Evolutionary conservation across 2,113 vertebrate species (phyloP), one percentile per base, ranked within the genome.

Genomic region (Uria lomvia): DNA sequence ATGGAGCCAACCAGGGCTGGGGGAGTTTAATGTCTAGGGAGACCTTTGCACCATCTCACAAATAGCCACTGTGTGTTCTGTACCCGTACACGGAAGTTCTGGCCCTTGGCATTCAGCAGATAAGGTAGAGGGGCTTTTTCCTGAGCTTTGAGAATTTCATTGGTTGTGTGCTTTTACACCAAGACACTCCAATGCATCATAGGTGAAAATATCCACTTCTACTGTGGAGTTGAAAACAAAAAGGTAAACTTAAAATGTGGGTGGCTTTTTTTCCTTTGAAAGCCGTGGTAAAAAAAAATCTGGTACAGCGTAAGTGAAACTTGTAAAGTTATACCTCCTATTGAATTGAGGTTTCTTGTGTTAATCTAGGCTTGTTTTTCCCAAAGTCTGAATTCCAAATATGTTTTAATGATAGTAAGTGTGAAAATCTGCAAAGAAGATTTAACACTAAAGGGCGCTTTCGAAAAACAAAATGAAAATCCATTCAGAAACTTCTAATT

Each of bases 401-500:
- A 26, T 3, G 5, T 78, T 94, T 76, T 71, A 88, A 32, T 86
- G 56, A 53, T 58, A 52, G 34, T 34, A 68, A 62, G 26, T 81
- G 43, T 80, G 34, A 84, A 92, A 91, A 68, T 94, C 40, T 82
- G 50, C 52, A 55, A 47, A 79, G 63, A 59, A 68, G 30, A 52
- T 77, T 47, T 67, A 43, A 95, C 95, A 82, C 18, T 43, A 65
- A 65, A 84, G n/a, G 32, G 2, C 0, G 0, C 30, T 73, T 50
- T 79, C 21, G 47, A 45, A 75, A 55, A 38, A 49, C 21, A 59
- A 60, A 38, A 89, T 43, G 6, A 76, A 50, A 93, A 86, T 71
- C 24, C 15, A 38, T 93, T 97, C 67, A 74, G 42, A 78, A 93
- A 56, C 49, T 58, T 88, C 26, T 72, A 5, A 78, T 29, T 88